Conservation (phyloP, 2,113 vertebrate genomes). For the Triplophysa dalaica region DNA sequence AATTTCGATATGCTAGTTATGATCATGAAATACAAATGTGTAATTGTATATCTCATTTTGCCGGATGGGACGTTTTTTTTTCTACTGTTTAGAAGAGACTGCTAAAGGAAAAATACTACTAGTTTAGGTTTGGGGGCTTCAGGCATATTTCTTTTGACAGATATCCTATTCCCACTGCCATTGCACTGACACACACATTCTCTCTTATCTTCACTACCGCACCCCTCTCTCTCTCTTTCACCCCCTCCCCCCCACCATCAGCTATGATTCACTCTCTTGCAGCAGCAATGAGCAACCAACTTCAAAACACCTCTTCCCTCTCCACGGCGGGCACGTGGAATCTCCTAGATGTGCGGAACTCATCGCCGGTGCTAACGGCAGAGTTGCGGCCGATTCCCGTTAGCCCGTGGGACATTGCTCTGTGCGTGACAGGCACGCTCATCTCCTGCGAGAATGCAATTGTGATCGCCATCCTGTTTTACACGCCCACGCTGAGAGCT, state of each 20-base stretch:
- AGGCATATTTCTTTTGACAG: constrained; percentile 23
- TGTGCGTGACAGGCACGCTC: constrained; percentile 86
- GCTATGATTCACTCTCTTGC: constrained; percentile 81
- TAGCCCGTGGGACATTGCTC: constrained; percentile 86
- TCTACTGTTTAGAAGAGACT: neutral
- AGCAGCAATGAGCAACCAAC: constrained; percentile 69
- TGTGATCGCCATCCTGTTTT: constrained; percentile 87
- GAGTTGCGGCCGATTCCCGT: constrained; percentile 67
- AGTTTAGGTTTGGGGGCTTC: neutral
- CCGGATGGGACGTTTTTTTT: neutral
- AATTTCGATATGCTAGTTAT: neutral
- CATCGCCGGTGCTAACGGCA: constrained; percentile 61
- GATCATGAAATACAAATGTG: neutral
- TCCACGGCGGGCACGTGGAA: constrained; percentile 67
- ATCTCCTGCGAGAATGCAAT: constrained; percentile 88
- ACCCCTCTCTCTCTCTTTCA: constrained; percentile 33
- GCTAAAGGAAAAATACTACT: neutral
- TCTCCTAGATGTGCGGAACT: constrained; percentile 64
- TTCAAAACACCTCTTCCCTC: constrained; percentile 58
- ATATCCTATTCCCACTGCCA: constrained; percentile 40
- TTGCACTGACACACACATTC: constrained; percentile 47
- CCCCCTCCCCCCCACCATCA: constrained; percentile 54
- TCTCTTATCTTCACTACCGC: constrained; percentile 25
- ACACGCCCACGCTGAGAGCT: constrained; percentile 81
- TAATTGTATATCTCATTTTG: neutral